A percentile compares a stretch with the other conserved stretches of the same genome.
phyloP scores from a whole-genome alignment of 2,888 invertebrate species.

The Melipona beecheii region DNA sequence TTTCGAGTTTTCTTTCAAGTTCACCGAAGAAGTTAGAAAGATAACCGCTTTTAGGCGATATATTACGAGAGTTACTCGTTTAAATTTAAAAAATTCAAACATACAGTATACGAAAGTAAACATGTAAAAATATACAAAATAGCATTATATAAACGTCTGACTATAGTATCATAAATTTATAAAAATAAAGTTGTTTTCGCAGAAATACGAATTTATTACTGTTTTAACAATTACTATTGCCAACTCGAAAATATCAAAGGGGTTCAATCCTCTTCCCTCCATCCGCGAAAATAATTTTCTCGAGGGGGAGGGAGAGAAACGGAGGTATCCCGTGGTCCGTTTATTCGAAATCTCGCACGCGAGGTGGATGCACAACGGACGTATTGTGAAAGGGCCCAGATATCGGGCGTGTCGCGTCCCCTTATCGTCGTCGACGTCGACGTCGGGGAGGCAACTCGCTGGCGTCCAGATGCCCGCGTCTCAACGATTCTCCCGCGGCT shows the following conservation, averaged over 20 bases:
- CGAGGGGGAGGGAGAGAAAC: background rate
- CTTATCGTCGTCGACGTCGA: constrained; percentile 62
- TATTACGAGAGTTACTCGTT: no score
- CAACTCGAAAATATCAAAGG: background rate
- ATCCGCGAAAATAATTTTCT: background rate
- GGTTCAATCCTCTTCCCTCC: background rate
- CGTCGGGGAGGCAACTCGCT: constrained; percentile 45
- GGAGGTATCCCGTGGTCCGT: constrained; percentile 44
- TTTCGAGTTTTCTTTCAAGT: no score
- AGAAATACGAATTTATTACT: no score
- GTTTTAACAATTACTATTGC: no score
- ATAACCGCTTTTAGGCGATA: no score
- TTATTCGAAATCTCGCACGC: constrained; percentile 60
- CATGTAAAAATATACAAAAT: no score
- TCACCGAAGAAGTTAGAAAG: no score
- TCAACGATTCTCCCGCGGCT: constrained; percentile 3
- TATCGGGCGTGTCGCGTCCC: constrained; percentile 54
- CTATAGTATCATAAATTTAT: no score
- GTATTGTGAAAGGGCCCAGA: constrained; percentile 60
- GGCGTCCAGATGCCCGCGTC: constrained; percentile 69
- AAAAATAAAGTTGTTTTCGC: no score
- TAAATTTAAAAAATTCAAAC: no score
- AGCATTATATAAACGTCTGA: no score
- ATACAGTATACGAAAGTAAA: no score
- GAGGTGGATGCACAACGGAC: constrained; percentile 63